Percentiles rank a stretch among this genome's conserved stretches.
phyloP scores from a whole-genome alignment of 2,888 invertebrate genomes.

The Ormyrus labotus region DNA sequence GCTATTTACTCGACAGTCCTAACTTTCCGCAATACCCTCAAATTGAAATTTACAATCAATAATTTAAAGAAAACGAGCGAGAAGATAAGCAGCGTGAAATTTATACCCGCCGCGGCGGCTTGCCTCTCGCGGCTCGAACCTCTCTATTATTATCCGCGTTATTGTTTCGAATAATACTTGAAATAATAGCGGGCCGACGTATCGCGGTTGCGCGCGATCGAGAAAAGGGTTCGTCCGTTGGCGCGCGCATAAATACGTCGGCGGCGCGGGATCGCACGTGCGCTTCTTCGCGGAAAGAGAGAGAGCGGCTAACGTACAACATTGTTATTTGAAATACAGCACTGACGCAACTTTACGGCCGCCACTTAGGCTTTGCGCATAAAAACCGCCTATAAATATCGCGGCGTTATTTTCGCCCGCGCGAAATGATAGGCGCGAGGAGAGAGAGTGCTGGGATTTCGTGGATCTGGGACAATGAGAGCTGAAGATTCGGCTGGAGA shows the following conservation, averaged over 20 bases:
- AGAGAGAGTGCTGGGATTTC: no score
- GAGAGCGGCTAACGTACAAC: constrained; percentile 49
- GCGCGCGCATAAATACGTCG: constrained; percentile 57
- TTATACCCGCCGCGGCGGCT: no score
- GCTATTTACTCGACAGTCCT: no score
- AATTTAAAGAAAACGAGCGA: no score
- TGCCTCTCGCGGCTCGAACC: no score
- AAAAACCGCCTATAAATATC: constrained; percentile 67
- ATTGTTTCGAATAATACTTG: constrained; percentile 23
- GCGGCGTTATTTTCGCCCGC: constrained; percentile 63
- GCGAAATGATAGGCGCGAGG: constrained; percentile 57
- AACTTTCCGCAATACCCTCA: no score
- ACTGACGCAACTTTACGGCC: constrained; percentile 64
- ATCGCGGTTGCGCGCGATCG: constrained; percentile 4
- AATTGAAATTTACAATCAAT: no score
- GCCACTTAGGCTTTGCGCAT: constrained; percentile 64
- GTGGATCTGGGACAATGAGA: no score
- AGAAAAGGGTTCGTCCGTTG: constrained; percentile 55
- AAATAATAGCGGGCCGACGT: background rate
- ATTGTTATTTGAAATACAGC: constrained; percentile 61
- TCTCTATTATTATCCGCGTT: constrained; percentile 22
- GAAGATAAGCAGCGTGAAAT: no score
- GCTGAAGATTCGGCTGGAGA: no score
- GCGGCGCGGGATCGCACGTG: constrained; percentile 55
- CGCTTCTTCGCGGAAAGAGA: constrained; percentile 36